Conservation (phyloP, 2,888 invertebrate genomes). For the Trissolcus japonicus region DNA sequence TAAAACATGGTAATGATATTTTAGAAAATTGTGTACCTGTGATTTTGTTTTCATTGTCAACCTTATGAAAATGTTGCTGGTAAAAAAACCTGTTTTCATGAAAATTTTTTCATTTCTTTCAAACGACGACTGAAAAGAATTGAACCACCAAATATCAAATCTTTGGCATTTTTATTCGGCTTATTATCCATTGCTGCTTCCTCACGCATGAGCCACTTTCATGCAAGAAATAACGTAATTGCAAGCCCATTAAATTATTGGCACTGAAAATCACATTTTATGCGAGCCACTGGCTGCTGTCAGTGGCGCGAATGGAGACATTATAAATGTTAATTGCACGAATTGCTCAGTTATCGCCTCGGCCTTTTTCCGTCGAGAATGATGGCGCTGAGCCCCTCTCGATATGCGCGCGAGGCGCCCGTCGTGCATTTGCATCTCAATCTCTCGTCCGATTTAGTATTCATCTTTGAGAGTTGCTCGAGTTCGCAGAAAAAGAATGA, state of each 20-base stretch:
- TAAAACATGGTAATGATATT: no score
- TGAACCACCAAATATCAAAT: slow-evolving; percentile 18
- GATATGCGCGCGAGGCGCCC: slow-evolving; percentile 44
- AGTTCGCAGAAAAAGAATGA: slow-evolving; percentile 54
- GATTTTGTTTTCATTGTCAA: no score
- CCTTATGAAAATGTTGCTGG: no score
- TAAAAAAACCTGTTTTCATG: not conserved
- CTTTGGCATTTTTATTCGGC: not conserved
- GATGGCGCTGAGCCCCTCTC: slow-evolving; percentile 31
- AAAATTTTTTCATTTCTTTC: not conserved
- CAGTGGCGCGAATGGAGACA: slow-evolving; percentile 68
- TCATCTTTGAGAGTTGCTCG: slow-evolving; percentile 59
- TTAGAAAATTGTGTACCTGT: no score
- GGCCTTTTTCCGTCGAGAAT: slow-evolving; percentile 36
- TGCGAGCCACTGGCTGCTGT: slow-evolving; percentile 60
- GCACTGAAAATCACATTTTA: slow-evolving; percentile 67
- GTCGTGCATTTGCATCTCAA: slow-evolving; percentile 70
- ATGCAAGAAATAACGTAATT: slow-evolving; percentile 56
- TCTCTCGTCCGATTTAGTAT: slow-evolving; percentile 69
- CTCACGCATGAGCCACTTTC: slow-evolving; percentile 41
- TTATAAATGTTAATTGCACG: slow-evolving; percentile 71
- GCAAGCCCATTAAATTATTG: slow-evolving; percentile 67
- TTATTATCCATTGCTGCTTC: slow-evolving; percentile 5
- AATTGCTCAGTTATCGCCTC: slow-evolving; percentile 69
- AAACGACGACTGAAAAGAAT: no score